A percentile compares a stretch with the other conserved stretches of the same genome.
phyloP scores from a whole-genome alignment of 2,797 vertebrate genomes.

The Gymnoscopelus braueri region DNA sequence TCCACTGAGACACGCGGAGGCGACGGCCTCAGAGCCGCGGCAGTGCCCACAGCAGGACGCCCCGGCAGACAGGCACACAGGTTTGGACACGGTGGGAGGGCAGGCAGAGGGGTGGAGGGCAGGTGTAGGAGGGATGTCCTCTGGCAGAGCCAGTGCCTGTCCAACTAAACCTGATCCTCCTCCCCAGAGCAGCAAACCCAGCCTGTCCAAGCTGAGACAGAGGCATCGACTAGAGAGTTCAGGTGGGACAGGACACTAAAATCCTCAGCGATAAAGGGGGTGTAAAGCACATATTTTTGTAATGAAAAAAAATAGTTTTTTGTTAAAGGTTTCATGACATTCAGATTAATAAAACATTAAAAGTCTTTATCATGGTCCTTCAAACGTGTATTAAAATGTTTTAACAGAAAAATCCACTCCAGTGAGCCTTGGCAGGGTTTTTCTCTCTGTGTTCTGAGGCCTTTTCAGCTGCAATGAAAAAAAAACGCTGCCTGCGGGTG shows the following conservation, averaged over 20 bases:
- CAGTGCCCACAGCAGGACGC: slow-evolving; percentile 43
- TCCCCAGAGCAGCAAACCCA: slow-evolving; percentile 83
- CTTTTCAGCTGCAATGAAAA: no score
- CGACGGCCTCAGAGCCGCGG: slow-evolving; percentile 48
- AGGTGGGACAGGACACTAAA: slow-evolving; percentile 63
- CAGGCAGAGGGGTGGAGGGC: slow-evolving; percentile 67
- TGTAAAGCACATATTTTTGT: no score
- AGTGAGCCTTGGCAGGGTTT: not conserved
- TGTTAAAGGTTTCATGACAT: not conserved
- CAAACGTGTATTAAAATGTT: no score
- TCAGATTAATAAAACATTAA: not conserved
- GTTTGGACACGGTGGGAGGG: slow-evolving; percentile 38
- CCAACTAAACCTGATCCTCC: slow-evolving; percentile 81
- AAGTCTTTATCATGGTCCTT: no score
- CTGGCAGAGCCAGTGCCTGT: slow-evolving; percentile 45
- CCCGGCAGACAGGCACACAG: slow-evolving; percentile 49
- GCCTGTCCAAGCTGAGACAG: slow-evolving; percentile 78
- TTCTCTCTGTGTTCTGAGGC: no score
- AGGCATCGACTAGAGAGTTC: slow-evolving; percentile 78
- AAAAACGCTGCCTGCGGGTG: no score
- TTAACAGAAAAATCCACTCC: not conserved
- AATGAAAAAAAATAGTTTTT: not conserved
- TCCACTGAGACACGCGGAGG: slow-evolving; percentile 49
- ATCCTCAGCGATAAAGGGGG: no score
- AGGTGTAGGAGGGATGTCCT: slow-evolving; percentile 39